Percentiles rank a stretch among this genome's conserved stretches.
phyloP scores from a whole-genome alignment of 1,140 invertebrate species.

The Colletes latitarsis region DNA sequence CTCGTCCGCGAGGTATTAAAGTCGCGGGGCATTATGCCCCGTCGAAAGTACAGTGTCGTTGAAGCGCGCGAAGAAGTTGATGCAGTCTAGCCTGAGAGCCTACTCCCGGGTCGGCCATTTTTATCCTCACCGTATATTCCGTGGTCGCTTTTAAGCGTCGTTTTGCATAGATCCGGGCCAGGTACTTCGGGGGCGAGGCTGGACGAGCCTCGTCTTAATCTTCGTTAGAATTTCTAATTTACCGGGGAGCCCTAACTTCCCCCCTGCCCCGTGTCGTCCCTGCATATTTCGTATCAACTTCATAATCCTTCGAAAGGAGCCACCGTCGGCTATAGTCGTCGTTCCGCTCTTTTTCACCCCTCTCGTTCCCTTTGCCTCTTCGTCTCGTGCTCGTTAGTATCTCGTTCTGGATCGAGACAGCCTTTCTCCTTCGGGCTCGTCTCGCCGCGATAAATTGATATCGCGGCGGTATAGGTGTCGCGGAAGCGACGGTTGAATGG shows the following conservation, averaged over 20 bases:
- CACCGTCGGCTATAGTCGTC: too few relatives aligned
- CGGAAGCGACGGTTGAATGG: too few relatives aligned
- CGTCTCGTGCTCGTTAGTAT: not conserved
- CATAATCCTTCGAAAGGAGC: not conserved
- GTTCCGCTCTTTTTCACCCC: not conserved
- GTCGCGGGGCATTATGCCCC: not conserved
- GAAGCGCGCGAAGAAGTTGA: conserved; percentile 13
- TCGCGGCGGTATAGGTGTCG: too few relatives aligned
- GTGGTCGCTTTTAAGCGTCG: not conserved
- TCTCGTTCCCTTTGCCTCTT: not conserved
- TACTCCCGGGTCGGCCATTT: conserved; percentile 1
- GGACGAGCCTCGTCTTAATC: conserved; percentile 40
- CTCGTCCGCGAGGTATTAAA: conserved; percentile 16
- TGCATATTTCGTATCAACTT: not conserved
- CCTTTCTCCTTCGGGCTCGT: not conserved
- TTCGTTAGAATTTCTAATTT: conserved; percentile 69
- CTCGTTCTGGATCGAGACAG: not conserved
- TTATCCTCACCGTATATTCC: not conserved
- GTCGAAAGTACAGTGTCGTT: not conserved
- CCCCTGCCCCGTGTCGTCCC: not conserved
- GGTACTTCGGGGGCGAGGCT: not conserved
- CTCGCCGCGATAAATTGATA: too few relatives aligned
- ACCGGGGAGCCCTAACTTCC: not conserved
- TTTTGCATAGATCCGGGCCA: conserved; percentile 40
- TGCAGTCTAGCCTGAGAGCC: conserved; percentile 1